A percentile compares a stretch with the other conserved stretches of the same genome.
Conservation (phyloP, 2,797 vertebrate species). For the Crocodylus rhombifer region DNA sequence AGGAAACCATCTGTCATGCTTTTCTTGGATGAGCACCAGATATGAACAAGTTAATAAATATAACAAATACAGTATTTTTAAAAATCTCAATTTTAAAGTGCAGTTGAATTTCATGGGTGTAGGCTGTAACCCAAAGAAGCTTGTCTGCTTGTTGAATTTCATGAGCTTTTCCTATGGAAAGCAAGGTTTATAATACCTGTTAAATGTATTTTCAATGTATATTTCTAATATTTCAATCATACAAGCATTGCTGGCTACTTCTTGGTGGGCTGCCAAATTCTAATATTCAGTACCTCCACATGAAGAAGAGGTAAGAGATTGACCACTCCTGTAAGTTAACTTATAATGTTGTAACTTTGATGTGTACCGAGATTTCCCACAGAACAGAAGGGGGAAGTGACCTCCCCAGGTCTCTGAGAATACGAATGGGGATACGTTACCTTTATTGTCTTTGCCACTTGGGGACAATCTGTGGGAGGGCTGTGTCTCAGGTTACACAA, state of each 20-base stretch:
- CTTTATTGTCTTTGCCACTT: not conserved
- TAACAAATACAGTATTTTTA: not conserved
- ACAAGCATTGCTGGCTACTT: not conserved
- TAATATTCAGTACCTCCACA: not conserved
- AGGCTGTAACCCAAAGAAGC: no score
- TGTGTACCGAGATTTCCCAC: not conserved
- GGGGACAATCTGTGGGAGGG: not conserved
- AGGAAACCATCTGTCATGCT: not conserved
- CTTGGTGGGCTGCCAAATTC: not conserved
- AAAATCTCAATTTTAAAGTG: not conserved
- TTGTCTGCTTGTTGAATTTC: not conserved
- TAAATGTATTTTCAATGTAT: not conserved
- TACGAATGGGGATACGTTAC: not conserved
- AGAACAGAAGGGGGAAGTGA: not conserved
- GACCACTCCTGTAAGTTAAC: not conserved
- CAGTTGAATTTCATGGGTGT: not conserved
- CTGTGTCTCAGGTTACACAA: not conserved
- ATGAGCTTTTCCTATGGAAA: not conserved
- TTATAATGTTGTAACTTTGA: not conserved
- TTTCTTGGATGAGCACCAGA: not conserved
- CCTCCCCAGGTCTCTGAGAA: not conserved
- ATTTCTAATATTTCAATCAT: not conserved
- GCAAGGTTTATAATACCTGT: not conserved
- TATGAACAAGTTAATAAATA: not conserved
- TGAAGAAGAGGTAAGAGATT: not conserved